Conservation (phyloP, 2,113 vertebrate species). For the Dascyllus trimaculatus region DNA sequence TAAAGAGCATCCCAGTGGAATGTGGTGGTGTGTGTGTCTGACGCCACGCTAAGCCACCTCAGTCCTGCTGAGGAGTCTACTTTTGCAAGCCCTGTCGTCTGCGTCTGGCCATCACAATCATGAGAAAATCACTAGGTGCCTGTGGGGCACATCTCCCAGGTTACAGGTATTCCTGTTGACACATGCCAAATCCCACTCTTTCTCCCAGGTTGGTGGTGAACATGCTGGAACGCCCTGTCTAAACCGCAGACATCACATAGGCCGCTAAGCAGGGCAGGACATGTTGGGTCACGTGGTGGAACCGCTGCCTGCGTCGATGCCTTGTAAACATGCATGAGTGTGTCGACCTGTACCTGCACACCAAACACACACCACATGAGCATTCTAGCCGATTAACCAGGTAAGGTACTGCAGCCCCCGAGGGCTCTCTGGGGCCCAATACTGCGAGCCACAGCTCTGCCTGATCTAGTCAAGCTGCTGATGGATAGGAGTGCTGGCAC, state of each 20-base stretch:
- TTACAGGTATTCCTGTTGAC: conserved; percentile 88
- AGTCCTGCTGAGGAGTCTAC: conserved; percentile 84
- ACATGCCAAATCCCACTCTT: conserved; percentile 86
- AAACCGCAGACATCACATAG: conserved; percentile 87
- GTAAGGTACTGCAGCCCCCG: conserved; percentile 59
- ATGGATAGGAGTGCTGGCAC: conserved; percentile 76
- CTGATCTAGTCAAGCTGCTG: conserved; percentile 73
- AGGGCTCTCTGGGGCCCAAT: conserved; percentile 62
- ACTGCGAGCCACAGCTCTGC: conserved; percentile 52
- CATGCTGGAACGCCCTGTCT: conserved; percentile 86
- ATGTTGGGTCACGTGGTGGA: conserved; percentile 81
- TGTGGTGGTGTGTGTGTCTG: conserved; percentile 81
- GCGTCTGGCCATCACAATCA: conserved; percentile 83
- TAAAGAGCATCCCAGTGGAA: conserved; percentile 79
- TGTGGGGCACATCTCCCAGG: conserved; percentile 80
- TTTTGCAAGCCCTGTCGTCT: conserved; percentile 84
- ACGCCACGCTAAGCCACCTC: conserved; percentile 86
- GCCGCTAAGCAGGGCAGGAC: conserved; percentile 82
- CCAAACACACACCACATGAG: background rate
- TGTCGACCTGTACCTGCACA: conserved; percentile 24
- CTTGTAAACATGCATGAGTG: conserved; percentile 66
- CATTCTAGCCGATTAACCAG: conserved; percentile 42
- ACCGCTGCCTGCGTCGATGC: conserved; percentile 65
- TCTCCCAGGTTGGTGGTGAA: conserved; percentile 79
- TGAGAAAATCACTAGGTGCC: conserved; percentile 86